Base-by-base conservation (phyloP, 2,797 vertebrate species). In the Moxostoma hubbsi region DNA sequence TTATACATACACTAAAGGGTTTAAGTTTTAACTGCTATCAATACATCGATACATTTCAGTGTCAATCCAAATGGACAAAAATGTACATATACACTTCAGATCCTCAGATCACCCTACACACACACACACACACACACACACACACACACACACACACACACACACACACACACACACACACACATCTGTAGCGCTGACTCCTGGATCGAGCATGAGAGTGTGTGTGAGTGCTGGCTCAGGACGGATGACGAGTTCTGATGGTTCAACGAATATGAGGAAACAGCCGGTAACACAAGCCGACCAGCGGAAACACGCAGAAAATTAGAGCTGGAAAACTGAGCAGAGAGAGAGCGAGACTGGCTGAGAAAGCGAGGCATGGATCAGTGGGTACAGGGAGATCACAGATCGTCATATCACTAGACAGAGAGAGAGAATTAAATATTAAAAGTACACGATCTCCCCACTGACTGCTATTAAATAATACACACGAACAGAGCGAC, bases 401-500 rank as follows among this genome's bases (percentile, higher is more conserved):
- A 77, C 88, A 74, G 67, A 70, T 63, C 62, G 86, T 85, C 87
- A 86, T 85, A 89, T 87, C 89, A 85, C 90, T 89, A 89, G 91
- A 89, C 79, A 90, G 89, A 91, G 89, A 89, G 3, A 36, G 36
- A 36, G 87, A 82, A 93, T 93, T 86, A 94, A 94, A 93, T 93
- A 93, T 94, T 93, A 91, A 93, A 89, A 88, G 90, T 92, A 93
- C 89, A 86, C 86, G 91, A 92, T 90, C 89, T 90, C 86, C 86
- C 87, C 85, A 86, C 90, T 90, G 88, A 88, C 84, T 89, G 89
- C 81, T 86, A 83, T 89, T 87, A 86, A 88, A 88, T 91, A 90
- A 91, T 88, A 88, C 81, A 85, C 86, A 90, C 82, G 87, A 65
- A 87, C 89, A 86, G 87, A 88, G 88, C 83, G 77, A 61, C 58